Base-by-base conservation (phyloP, 2,797 vertebrate genomes). In the Notoglanidium macrostoma region DNA sequence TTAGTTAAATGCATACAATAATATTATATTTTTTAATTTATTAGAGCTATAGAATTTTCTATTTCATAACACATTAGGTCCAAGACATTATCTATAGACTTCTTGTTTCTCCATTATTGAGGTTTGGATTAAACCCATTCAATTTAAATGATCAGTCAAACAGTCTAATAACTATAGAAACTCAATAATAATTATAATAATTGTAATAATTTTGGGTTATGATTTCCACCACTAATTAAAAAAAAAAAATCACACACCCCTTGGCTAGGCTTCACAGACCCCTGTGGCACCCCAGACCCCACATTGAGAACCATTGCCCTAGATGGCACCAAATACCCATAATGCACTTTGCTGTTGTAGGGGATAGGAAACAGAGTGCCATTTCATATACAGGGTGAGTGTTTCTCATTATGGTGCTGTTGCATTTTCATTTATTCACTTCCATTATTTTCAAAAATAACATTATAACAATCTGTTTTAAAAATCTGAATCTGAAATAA, bases 251-350 rank as follows among this genome's bases (percentile, higher is more conserved):
- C 3, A 46, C 9, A 26, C 23, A 26, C 21, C 72, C 10, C 11
- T 74, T 74, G 72, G 9, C 44, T 46, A 5, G 49, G 40, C 70
- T 11, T 72, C 9, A 72, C 40, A 72, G 35, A 23, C 21, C 44
- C 44, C 72, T 26, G 11, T 17, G 35, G 23, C 46, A 46, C 70
- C 9, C 9, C 4, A 17, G 70, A 26, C 44, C 70, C 44, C 11
- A 73, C 21, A 73, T 0, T 26, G 40, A 23, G 72, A 73, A 26
- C 23, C 14, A 32, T 51, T 77, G 51, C n/a, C n/a, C n/a, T 32
- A 77, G n/a, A 54, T 7, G n/a, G 51, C 74, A 77, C n/a, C 74
- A 77, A 55, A 55, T 55, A 54, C 73, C 51, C 74, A 77, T 55
- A 54, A 77, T 55, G 15, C 74, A 32, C n/a, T 77, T 19, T 26